A percentile compares a stretch with the other conserved stretches of the same genome.
phyloP scores from a whole-genome alignment of 2,113 vertebrate species.

The Indicator indicator region DNA sequence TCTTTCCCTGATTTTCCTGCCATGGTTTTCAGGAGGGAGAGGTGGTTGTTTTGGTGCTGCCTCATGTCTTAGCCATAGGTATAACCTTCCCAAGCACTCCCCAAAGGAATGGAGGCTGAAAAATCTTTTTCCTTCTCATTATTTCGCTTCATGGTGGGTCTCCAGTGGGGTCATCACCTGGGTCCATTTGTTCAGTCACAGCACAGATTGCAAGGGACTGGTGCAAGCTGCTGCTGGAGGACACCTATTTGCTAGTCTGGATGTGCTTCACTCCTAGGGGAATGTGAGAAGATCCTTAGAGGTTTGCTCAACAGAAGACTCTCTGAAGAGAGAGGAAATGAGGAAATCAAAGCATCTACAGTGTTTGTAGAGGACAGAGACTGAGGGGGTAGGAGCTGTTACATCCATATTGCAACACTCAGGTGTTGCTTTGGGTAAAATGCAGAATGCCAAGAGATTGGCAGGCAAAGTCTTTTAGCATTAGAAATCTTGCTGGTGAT shows the following conservation, averaged over 20 bases:
- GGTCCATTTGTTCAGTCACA: neutral
- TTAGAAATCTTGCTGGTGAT: neutral
- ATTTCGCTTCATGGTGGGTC: neutral
- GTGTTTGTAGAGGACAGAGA: neutral
- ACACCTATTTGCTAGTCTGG: accelerated
- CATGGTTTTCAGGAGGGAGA: neutral
- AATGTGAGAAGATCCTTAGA: accelerated
- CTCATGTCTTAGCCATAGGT: neutral
- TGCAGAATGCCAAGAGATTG: neutral
- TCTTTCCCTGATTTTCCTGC: neutral
- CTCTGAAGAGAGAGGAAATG: neutral
- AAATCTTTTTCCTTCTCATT: neutral
- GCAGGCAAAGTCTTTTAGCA: neutral
- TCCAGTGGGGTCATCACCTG: neutral
- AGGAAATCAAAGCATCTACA: neutral
- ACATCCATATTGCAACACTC: neutral
- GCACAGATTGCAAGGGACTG: neutral
- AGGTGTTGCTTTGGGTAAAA: neutral
- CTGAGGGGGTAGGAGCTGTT: neutral
- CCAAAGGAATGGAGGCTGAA: neutral
- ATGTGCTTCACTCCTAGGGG: accelerated
- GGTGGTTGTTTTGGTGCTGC: neutral
- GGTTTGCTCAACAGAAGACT: neutral
- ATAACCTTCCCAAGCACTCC: neutral
- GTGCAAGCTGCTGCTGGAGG: neutral